Evolutionary conservation across 2,113 vertebrate genomes (phyloP), one percentile per base, ranked within the genome.

Genomic region (Oncorhynchus clarkii): DNA sequence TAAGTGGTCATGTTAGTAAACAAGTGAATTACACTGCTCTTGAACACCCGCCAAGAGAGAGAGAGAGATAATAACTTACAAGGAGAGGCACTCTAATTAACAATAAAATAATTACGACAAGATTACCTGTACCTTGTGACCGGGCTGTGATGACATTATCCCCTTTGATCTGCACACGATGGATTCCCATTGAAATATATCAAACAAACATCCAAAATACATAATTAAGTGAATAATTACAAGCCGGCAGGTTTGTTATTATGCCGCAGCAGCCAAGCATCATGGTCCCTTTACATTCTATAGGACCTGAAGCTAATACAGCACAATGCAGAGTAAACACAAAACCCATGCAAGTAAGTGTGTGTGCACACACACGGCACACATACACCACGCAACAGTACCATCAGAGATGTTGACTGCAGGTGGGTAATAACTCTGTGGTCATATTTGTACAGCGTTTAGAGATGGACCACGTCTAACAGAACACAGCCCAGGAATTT

Each of bases 221-320:
- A 86, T 80, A 78, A 82, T 79, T 75, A 77, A 86, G 77, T 72
- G n/a, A 73, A 71, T 86, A 75, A 83, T 83, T 83, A 86, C 79
- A 86, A 80, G 78, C 80, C 69, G 54, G 48, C 62, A 31, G 78
- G 54, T 73, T 24, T 48, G 72, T 60, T 72, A 78, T 86, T 39
- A 39, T 9, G 39, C 39, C 9, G 8, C 8, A 45, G 39, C 39
- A 74, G 83, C 60, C 70, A 74, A 72, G 70, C 74, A 74, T 81
- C 79, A 77, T 31, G 74, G 84, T 45, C 70, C 74, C 80, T 81
- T 79, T 72, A 78, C 79, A 83, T 83, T 86, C 77, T 86, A 83
- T 75, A 78, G 80, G 72, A 82, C 78, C 81, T 82, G 73, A 51
- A 76, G 80, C 80, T 67, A 73, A 78, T 45, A 11, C 39, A 73